A percentile compares a stretch with the other conserved stretches of the same genome.
phyloP scores from a whole-genome alignment of 2,888 invertebrate genomes.

The Parascotia fuliginaria region DNA sequence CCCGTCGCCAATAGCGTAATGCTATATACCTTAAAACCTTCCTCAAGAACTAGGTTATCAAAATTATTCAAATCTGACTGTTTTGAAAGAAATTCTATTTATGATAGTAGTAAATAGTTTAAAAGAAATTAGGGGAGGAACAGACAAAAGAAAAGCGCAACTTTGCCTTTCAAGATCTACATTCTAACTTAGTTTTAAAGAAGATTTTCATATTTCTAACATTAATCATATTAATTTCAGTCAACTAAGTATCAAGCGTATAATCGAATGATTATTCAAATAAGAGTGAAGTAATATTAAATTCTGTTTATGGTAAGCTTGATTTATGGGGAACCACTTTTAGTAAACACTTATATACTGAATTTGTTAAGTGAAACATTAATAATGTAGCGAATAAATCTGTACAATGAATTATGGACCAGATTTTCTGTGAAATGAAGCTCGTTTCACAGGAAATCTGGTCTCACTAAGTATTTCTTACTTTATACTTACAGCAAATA shows the following conservation, averaged over 20 bases:
- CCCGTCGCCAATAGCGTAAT: no score
- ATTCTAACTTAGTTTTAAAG: no score
- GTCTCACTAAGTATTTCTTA: neutral
- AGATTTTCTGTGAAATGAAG: neutral
- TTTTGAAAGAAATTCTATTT: no score
- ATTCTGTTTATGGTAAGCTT: conserved; percentile 1
- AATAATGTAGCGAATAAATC: neutral
- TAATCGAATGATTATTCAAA: conserved; percentile 8
- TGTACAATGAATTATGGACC: neutral
- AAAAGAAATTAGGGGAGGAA: no score
- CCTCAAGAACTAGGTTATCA: no score
- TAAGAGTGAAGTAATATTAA: neutral
- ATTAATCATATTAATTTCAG: neutral
- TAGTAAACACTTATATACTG: neutral
- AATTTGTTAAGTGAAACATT: neutral
- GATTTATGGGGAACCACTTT: conserved; percentile 1
- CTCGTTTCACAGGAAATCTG: neutral
- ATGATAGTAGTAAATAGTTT: no score
- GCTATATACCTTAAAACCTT: no score
- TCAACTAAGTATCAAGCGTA: neutral
- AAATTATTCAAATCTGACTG: no score
- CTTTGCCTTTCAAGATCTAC: no score
- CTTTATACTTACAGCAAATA: no score
- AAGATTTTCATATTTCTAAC: neutral
- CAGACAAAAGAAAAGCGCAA: no score